Evolutionary conservation across 2,888 invertebrate species (phyloP).

Genomic region (Alloscopus bannaensis): DNA sequence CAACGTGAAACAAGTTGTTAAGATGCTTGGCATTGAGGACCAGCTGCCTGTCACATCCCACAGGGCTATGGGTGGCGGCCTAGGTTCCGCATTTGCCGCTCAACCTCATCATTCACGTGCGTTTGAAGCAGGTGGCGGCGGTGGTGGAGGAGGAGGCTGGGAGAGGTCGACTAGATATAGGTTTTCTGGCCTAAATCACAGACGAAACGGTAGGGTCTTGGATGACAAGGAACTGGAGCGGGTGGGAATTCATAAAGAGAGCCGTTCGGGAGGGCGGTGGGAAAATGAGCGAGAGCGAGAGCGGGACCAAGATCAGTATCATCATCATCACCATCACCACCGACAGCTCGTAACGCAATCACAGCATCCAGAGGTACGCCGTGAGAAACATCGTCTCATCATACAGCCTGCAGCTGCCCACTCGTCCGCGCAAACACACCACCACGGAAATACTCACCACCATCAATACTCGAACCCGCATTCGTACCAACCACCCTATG

Average conservation of each 20-base stretch:
- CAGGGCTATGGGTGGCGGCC: not conserved
- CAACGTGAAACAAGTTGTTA: conserved; percentile 71
- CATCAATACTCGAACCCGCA: conserved; percentile 3
- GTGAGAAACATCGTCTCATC: conserved; percentile 65
- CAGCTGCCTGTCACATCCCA: conserved; percentile 45
- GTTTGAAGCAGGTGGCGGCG: not conserved
- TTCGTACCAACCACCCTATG: conserved; percentile 10
- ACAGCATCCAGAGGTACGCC: conserved; percentile 51
- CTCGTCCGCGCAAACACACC: conserved; percentile 26
- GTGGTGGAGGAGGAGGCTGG: not conserved
- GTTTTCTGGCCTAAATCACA: not conserved
- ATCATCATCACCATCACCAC: not conserved
- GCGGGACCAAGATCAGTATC: not conserved
- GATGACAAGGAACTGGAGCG: conserved; percentile 32
- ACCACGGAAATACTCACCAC: not conserved
- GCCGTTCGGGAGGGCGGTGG: conserved; percentile 19
- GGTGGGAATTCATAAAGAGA: conserved; percentile 27
- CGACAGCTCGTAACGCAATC: conserved; percentile 6
- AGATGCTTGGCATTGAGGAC: conserved; percentile 69
- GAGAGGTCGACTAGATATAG: not conserved
- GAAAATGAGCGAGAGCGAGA: conserved; percentile 30
- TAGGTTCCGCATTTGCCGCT: not conserved
- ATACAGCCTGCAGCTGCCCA: conserved; percentile 59
- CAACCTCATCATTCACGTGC: conserved; percentile 28
- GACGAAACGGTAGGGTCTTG: conserved; percentile 40